These are phyloP conservation scores for Tigriopus californicus DNA, from an alignment of 2,888 invertebrate species.

Conservation along the genomic window DNA sequence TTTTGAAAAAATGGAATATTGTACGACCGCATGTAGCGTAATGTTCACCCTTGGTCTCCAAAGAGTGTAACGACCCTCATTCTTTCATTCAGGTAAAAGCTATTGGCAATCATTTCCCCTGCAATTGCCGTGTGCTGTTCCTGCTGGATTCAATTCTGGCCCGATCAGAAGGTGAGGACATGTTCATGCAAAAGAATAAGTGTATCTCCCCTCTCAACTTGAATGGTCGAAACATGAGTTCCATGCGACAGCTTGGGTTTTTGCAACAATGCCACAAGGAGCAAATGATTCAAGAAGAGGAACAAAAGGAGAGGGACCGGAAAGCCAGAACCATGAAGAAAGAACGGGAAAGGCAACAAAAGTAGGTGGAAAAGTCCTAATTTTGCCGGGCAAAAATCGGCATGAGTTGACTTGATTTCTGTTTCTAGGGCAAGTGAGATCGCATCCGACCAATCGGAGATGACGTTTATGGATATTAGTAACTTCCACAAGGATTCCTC, in stretches of 20 bases:
- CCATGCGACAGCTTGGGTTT: not conserved
- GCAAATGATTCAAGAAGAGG: not conserved
- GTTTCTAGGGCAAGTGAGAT: too few relatives aligned
- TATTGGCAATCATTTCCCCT: conserved; percentile 4
- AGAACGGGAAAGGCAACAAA: too few relatives aligned
- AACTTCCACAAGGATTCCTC: too few relatives aligned
- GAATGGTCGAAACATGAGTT: not conserved
- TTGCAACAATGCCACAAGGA: not conserved
- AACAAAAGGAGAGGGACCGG: too few relatives aligned
- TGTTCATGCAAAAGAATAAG: not conserved
- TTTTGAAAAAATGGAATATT: too few relatives aligned
- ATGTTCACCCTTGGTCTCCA: not conserved
- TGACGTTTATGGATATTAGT: too few relatives aligned
- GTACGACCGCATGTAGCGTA: too few relatives aligned
- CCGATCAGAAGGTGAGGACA: not conserved
- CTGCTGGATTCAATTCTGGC: not conserved
- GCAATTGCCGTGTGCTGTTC: not conserved
- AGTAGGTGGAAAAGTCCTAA: too few relatives aligned
- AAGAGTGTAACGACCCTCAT: not conserved
- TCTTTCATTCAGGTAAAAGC: not conserved
- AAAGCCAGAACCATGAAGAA: too few relatives aligned
- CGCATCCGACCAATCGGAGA: too few relatives aligned
- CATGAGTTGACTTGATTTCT: too few relatives aligned
- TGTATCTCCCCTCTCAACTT: not conserved
- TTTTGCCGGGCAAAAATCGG: too few relatives aligned